Evolutionary conservation across 2,113 vertebrate genomes (phyloP).

Genomic region (Rhinolophus ferrumequinum): DNA sequence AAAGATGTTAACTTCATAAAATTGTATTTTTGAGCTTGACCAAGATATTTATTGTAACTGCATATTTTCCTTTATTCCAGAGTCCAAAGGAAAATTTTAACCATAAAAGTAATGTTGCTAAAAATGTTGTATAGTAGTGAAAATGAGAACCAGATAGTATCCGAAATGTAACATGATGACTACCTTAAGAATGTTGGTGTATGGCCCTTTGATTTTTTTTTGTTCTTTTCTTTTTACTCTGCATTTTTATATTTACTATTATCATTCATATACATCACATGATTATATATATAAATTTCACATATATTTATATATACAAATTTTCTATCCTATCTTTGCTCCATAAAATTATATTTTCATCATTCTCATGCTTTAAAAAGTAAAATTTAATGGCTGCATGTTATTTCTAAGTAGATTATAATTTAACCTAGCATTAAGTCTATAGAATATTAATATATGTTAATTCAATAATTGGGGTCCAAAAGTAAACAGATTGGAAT

Average conservation of each 20-base stretch:
- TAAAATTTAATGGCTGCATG: background rate
- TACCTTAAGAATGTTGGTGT: background rate
- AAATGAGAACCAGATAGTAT: background rate
- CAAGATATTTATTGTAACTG: background rate
- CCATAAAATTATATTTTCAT: background rate
- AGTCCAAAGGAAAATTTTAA: background rate
- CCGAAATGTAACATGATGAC: background rate
- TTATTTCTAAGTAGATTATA: slow-evolving; percentile 12
- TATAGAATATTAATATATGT: background rate
- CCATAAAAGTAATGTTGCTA: background rate
- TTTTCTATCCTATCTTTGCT: background rate
- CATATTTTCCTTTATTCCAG: slow-evolving; percentile 10
- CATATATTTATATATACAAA: background rate
- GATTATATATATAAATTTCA: background rate
- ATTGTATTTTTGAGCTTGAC: slow-evolving; percentile 20
- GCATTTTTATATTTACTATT: background rate
- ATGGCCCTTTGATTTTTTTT: background rate
- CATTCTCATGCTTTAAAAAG: slow-evolving; percentile 20
- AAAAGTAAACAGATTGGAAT: slow-evolving; percentile 9
- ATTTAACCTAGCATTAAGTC: background rate
- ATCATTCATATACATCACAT: background rate
- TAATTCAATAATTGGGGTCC: background rate
- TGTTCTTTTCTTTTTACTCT: background rate
- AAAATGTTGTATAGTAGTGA: background rate
- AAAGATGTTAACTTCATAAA: slow-evolving; percentile 17